These are phyloP conservation scores for Capromys pilorides DNA, from an alignment of 2,797 vertebrate species.

Conservation along the genomic window DNA sequence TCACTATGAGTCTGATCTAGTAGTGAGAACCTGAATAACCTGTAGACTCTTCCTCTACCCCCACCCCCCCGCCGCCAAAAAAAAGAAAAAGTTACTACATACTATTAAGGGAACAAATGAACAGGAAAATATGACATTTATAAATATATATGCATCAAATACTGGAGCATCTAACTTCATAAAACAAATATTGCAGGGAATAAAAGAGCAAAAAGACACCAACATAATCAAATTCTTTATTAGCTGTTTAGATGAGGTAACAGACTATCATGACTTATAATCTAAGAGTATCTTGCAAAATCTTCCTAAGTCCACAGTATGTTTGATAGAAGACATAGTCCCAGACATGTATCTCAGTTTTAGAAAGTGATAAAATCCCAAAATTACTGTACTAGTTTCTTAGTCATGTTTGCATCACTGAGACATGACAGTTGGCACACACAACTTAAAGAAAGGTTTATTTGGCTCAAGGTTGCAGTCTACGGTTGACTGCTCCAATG, in stretches of 20 bases:
- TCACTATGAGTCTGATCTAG: too few relatives aligned
- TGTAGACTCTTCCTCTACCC: too few relatives aligned
- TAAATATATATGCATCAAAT: neutral
- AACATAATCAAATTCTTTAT: neutral
- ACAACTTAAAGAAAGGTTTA: neutral
- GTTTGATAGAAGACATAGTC: constrained; percentile 41
- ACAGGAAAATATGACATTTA: neutral
- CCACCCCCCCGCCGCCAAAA: too few relatives aligned
- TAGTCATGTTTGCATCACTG: neutral
- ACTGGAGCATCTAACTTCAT: neutral
- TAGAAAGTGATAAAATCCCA: constrained; percentile 41
- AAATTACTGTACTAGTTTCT: neutral
- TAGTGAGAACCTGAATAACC: too few relatives aligned
- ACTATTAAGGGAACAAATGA: neutral
- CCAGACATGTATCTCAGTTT: neutral
- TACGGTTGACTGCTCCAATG: neutral
- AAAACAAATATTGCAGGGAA: neutral
- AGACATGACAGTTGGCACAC: neutral
- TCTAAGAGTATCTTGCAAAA: constrained; percentile 16
- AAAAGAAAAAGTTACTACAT: neutral
- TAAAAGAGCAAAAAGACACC: neutral
- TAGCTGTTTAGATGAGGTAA: constrained; percentile 20
- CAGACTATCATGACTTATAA: constrained; percentile 23
- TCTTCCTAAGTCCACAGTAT: constrained; percentile 31
- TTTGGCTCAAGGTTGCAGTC: neutral